Evolutionary conservation across 2,797 vertebrate species (phyloP).

Genomic region (Argentina silus): DNA sequence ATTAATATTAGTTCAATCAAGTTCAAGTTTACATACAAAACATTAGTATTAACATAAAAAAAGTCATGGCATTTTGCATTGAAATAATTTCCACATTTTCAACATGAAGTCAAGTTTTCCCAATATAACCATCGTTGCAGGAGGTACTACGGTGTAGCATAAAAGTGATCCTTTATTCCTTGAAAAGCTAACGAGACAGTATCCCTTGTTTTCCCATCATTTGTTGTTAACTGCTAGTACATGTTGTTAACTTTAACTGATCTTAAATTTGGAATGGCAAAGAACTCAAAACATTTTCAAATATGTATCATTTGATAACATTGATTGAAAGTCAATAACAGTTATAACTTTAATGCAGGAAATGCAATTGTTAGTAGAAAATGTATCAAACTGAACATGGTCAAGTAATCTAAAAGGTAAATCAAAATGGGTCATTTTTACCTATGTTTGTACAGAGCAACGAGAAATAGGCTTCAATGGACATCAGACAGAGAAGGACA

Average conservation of each 20-base stretch:
- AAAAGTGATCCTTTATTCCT: neutral
- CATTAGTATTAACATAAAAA: neutral
- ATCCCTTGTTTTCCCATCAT: slow-evolving; percentile 26
- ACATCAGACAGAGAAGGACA: neutral
- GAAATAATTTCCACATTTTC: neutral
- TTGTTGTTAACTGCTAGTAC: no score
- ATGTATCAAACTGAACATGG: neutral
- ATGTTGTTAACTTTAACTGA: no score
- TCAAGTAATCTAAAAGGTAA: neutral
- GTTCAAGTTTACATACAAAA: neutral
- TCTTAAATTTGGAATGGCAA: slow-evolving; percentile 14
- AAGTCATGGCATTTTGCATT: slow-evolving; percentile 4
- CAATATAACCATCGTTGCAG: neutral
- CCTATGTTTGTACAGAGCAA: neutral
- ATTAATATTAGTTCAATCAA: neutral
- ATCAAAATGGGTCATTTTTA: neutral
- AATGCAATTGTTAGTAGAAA: slow-evolving; percentile 16
- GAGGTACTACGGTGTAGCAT: neutral
- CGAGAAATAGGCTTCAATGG: neutral
- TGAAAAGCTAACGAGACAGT: slow-evolving; percentile 2
- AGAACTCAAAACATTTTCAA: neutral
- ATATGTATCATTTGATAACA: neutral
- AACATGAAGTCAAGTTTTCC: neutral
- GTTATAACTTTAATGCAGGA: neutral
- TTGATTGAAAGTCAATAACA: neutral